Conservation (phyloP, 2,888 invertebrate genomes). For the Lingula anatina region DNA sequence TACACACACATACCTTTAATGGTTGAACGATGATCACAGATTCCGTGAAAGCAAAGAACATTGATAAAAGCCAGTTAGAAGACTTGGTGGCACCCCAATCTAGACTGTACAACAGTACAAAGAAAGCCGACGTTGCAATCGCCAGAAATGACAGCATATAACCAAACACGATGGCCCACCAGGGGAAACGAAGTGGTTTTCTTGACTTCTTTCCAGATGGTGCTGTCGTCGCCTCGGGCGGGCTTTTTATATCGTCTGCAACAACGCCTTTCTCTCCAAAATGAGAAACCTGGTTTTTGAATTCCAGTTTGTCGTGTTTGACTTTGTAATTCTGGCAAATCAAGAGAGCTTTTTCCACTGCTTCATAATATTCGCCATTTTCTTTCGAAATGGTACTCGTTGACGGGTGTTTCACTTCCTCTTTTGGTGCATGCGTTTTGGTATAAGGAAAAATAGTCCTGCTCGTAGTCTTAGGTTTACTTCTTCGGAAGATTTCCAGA, state of each 20-base stretch:
- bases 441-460: constrained; percentile 4
- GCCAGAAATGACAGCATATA: constrained; percentile 22
- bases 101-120: constrained; percentile 32
- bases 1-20: constrained; percentile 22
- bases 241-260: neutral
- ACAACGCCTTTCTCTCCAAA: neutral
- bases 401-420: neutral
- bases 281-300: too few relatives aligned
- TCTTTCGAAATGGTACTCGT: constrained; percentile 14
- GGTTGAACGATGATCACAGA: constrained; percentile 36
- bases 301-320: neutral
- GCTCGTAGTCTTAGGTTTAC: constrained; percentile 9
- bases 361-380: constrained; percentile 1
- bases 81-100: constrained; percentile 33
- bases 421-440: constrained; percentile 4
- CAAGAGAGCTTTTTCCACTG: constrained; percentile 1
- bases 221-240: neutral
- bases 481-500: constrained; percentile 20
- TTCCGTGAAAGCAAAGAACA: constrained; percentile 29
- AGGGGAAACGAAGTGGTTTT: constrained; percentile 15
- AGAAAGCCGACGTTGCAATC: constrained; percentile 17
- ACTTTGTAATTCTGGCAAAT: neutral
- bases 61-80: constrained; percentile 27
- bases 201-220: neutral
- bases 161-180: constrained; percentile 24